Conservation (phyloP, 2,113 vertebrate species). For the Phoxinus phoxinus region DNA sequence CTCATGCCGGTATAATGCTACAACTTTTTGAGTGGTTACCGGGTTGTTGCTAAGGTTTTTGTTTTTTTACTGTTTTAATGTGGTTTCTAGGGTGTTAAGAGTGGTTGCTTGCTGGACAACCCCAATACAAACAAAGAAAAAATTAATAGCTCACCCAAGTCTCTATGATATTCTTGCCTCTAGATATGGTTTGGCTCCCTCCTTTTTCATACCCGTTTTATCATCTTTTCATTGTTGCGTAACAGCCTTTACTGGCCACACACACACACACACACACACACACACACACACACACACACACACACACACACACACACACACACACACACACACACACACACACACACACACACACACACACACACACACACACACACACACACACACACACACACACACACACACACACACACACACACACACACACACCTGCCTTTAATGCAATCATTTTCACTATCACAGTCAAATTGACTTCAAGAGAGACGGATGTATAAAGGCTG, state of each 20-base stretch:
- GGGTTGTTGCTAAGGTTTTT: neutral
- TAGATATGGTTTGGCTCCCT: neutral
- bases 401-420: neutral
- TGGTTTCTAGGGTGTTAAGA: neutral
- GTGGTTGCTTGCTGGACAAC: neutral
- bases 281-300: neutral
- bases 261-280: neutral
- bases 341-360: neutral
- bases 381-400: neutral
- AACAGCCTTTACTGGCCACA: neutral
- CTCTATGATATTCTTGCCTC: neutral
- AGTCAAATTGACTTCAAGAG: conserved; percentile 38
- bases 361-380: neutral
- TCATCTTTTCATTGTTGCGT: neutral
- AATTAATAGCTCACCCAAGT: neutral
- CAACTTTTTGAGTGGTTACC: neutral
- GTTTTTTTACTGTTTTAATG: neutral
- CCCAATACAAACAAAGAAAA: too few relatives aligned
- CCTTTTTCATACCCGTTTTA: neutral
- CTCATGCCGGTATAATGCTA: neutral
- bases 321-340: neutral
- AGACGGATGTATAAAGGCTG: conserved; percentile 14
- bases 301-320: neutral
- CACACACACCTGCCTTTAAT: neutral
- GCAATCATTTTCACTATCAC: conserved; percentile 19